Percentiles rank a stretch among this genome's conserved stretches.
Evolutionary conservation across 2,797 vertebrate species (phyloP).

Genomic region (Spheniscus humboldti): DNA sequence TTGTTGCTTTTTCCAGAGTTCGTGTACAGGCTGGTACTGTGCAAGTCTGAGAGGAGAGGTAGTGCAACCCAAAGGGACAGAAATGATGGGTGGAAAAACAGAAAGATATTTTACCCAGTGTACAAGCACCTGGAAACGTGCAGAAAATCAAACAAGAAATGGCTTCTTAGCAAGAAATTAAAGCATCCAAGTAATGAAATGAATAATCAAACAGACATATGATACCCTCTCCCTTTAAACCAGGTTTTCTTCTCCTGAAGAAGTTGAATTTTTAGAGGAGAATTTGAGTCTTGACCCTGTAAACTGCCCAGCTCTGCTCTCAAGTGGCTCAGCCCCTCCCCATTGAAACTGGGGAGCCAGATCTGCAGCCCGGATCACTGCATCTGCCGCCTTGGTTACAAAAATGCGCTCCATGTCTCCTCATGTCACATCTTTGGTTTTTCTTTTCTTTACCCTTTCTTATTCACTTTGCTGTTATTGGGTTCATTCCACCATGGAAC

Average conservation of each 20-base stretch:
- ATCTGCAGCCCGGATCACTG: not conserved
- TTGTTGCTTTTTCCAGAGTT: not conserved
- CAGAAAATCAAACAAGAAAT: constrained; percentile 14
- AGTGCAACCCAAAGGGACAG: not conserved
- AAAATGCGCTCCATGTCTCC: not conserved
- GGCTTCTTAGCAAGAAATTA: not conserved
- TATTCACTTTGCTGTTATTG: not conserved
- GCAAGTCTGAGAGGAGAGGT: not conserved
- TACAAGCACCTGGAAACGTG: not conserved
- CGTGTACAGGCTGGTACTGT: not conserved
- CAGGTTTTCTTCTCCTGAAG: not conserved
- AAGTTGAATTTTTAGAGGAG: not conserved
- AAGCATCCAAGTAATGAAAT: not conserved
- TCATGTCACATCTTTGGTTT: accelerated
- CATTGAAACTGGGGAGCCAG: not conserved
- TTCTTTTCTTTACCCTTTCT: not conserved
- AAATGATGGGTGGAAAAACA: not conserved
- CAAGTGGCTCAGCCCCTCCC: not conserved
- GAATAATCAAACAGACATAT: not conserved
- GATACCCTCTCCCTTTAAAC: not conserved
- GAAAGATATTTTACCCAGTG: not conserved
- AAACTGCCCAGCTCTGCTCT: not conserved
- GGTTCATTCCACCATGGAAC: not conserved
- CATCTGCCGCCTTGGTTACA: accelerated
- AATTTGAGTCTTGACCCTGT: not conserved